These are phyloP conservation scores for Oncorhynchus clarkii DNA, from an alignment of 2,113 vertebrate species.

Conservation along the genomic window DNA sequence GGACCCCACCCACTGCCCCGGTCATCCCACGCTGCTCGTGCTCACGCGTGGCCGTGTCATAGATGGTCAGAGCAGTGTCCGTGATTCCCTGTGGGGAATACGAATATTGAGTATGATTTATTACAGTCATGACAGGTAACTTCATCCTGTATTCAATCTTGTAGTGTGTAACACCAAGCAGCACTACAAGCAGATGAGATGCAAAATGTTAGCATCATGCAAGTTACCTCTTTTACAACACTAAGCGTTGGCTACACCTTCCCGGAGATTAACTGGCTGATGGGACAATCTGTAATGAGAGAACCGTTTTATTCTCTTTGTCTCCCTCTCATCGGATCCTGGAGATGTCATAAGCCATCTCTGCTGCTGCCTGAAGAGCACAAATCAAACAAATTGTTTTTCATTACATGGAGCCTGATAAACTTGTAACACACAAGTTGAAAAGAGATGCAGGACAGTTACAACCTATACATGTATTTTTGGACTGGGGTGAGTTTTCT, in stretches of 20 bases:
- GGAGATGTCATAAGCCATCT: conserved; percentile 98
- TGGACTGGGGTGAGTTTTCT: background rate
- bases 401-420: background rate
- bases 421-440: background rate
- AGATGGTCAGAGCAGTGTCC: conserved; percentile 95
- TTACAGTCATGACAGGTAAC: background rate
- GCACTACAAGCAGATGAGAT: background rate
- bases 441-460: background rate
- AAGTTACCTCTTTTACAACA: conserved; percentile 91
- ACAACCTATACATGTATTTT: background rate
- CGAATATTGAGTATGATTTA: conserved; percentile 12
- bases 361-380: conserved; percentile 84
- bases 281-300: conserved; percentile 87
- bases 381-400: background rate
- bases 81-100: conserved; percentile 81
- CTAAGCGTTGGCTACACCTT: conserved; percentile 97
- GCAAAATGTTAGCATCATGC: no score
- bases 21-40: conserved; percentile 96
- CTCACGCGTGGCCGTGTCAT: conserved; percentile 92
- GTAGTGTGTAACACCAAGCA: background rate
- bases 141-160: background rate
- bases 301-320: conserved; percentile 82
- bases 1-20: conserved; percentile 92
- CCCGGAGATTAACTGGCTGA: conserved; percentile 93
- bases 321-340: conserved; percentile 82